These are phyloP conservation scores for Zhengitettix transpicula DNA, from an alignment of 2,888 invertebrate genomes.

Conservation along the genomic window DNA sequence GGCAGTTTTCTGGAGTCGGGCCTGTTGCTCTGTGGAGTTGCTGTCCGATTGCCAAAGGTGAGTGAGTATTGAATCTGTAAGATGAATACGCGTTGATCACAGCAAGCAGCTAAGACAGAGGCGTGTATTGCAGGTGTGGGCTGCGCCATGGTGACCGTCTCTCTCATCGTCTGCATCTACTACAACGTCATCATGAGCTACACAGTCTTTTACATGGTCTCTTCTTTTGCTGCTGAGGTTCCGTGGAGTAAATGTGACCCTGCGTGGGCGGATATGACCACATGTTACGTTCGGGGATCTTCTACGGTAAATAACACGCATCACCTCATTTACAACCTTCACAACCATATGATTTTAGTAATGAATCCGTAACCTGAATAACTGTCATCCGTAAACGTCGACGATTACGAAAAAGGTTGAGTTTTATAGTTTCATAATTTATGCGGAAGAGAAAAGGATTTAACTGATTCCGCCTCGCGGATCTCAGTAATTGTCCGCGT, in stretches of 20 bases:
- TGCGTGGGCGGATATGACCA: constrained; percentile 21
- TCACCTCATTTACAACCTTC: background rate
- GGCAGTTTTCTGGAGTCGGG: constrained; percentile 62
- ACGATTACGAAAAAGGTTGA: too few species aligned
- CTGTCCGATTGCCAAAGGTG: constrained; percentile 21
- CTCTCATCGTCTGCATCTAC: constrained; percentile 50
- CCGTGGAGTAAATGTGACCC: constrained; percentile 50
- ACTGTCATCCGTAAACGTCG: background rate
- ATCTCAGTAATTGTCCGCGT: too few species aligned
- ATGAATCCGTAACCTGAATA: background rate
- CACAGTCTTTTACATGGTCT: constrained; percentile 57
- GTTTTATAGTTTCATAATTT: too few species aligned
- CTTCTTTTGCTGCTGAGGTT: constrained; percentile 43
- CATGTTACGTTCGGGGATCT: constrained; percentile 19
- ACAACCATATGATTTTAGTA: too few species aligned
- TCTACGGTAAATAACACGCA: constrained; percentile 3
- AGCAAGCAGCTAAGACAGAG: too few species aligned
- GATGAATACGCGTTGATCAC: too few species aligned
- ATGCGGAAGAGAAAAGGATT: too few species aligned
- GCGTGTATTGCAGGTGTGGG: constrained; percentile 18
- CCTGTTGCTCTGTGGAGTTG: constrained; percentile 39
- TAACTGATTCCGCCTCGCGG: too few species aligned
- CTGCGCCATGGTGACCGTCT: constrained; percentile 51
- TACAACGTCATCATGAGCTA: constrained; percentile 69
- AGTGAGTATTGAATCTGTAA: background rate